Evolutionary conservation across 2,113 vertebrate genomes (phyloP), one percentile per base, ranked within the genome.

Genomic region (Columba janthina): DNA sequence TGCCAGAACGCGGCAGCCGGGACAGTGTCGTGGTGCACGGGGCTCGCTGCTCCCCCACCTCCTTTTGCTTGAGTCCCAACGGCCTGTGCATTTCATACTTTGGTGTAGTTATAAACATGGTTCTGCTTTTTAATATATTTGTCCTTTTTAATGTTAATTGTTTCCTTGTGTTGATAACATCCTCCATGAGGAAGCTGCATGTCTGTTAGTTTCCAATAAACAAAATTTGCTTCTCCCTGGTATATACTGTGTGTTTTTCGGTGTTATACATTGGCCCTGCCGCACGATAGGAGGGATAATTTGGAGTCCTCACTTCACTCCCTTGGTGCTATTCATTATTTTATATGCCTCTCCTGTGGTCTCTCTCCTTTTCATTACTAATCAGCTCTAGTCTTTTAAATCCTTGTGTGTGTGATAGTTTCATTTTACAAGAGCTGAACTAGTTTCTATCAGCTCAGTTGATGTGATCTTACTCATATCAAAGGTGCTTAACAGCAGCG

Each of bases 351-450:
- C 89, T 85, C 88, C 67, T 88, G 88, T 71, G 91, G 64, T 48
- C n/a, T 74, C n/a, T 81, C 62, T 93, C 60, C 66, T 82, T 93
- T 94, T 94, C 75, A 66, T 74, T 95, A 46, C 91, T 88, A 80
- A 90, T 83, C 91, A 93, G 84, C 29, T 91, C 89, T 89, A 62
- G 85, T 74, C 81, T 94, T 93, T 91, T 56, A 90, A 95, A 51
- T 74, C 88, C 85, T 89, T 61, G 87, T 94, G 85, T 83, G 71
- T 96, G 75, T 19, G 56, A 70, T 76, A 67, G 82, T 93, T 93
- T 60, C 82, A 22, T 71, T 91, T 66, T 88, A 83, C 88, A 93
- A 77, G 93, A 91, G 88, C 82, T 90, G 95, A 80, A 64, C 72
- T 91, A 79, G 81, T 95, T 96, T 80, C 11, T 73, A 29, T 76